Base-by-base conservation (phyloP, 2,888 invertebrate species). In the Halocaridina rubra region DNA sequence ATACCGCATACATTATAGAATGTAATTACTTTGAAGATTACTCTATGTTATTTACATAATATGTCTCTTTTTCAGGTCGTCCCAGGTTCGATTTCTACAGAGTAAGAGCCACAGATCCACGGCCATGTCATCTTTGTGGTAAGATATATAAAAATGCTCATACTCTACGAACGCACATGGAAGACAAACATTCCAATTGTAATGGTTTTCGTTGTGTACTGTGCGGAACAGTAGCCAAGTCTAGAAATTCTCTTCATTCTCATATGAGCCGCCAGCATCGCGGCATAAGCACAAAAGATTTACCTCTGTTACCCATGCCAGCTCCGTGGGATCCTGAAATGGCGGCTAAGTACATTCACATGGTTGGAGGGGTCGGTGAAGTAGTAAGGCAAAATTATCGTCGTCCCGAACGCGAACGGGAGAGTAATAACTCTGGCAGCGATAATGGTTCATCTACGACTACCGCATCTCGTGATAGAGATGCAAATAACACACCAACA, bases 181-280 rank as follows among this genome's bases (percentile, higher is more conserved):
- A 97, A 91, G 97, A 97, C 91, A 97, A 97, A 90, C 97, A 97
- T 91, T 97, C 97, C 46, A 94, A 97, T 90, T 97, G 97, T 90
- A 96, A 96, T 0, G 97, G 97, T 77, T 97, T 97, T 90, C 93
- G 97, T 77, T 97, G 97, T 91, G 97, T 97, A 2, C 92, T 97
- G 1, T 97, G 97, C 91, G 97, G 97, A 86, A 97, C 97, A 0
- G 97, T 97, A 85, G 97, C 97, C 67, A 97, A 97, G 91, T 96
- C 96, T 0, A 93, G 97, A 89, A 97, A 97, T 92, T 96, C 96
- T 0, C 92, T 97, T 80, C 97, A 97, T 92, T 97, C 97, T 84
- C 97, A 97, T 91, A 97, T 97, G 97, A 96, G 96, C 85, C 94
- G 97, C 72, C 97, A 97, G 90, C 97, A 97, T 91, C 94, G 97